Percentiles rank a stretch among this genome's conserved stretches.
phyloP scores from a whole-genome alignment of 2,113 vertebrate species.

The Alosa alosa region DNA sequence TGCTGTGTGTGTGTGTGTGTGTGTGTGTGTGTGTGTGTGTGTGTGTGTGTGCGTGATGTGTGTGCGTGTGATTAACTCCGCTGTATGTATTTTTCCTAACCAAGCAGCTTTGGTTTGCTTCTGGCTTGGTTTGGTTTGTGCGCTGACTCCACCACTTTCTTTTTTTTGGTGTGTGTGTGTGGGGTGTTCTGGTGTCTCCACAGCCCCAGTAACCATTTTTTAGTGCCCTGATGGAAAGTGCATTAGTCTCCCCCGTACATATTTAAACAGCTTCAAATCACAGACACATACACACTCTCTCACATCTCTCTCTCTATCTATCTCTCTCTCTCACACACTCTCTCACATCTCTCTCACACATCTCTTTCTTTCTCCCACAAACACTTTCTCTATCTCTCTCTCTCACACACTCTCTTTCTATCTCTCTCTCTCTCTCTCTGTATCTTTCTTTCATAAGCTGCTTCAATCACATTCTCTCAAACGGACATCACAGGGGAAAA shows the following conservation, averaged over 20 bases:
- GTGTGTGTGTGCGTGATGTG: constrained; percentile 13
- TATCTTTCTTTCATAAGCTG: neutral
- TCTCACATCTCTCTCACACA: too few species aligned
- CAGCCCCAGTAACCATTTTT: neutral
- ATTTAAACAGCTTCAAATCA: neutral
- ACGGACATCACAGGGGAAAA: neutral
- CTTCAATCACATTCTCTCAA: neutral
- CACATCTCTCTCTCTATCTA: too few species aligned
- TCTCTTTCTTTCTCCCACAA: too few species aligned
- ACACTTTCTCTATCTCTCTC: too few species aligned
- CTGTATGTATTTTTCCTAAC: constrained; percentile 15
- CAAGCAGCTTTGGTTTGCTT: neutral
- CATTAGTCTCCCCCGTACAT: neutral
- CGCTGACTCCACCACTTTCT: neutral
- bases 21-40: constrained; percentile 15
- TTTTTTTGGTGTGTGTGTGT: neutral
- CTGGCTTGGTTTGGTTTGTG: constrained; percentile 32
- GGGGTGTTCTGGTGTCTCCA: neutral
- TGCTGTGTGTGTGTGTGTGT: constrained; percentile 25
- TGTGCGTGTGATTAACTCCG: constrained; percentile 6
- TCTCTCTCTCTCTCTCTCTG: too few species aligned
- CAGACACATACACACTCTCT: neutral
- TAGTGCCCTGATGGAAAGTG: neutral
- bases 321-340: too few species aligned
- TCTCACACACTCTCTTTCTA: too few species aligned